Percentiles rank a stretch among this genome's conserved stretches.
Conservation (phyloP, 2,113 vertebrate genomes). For the Galemys pyrenaicus region DNA sequence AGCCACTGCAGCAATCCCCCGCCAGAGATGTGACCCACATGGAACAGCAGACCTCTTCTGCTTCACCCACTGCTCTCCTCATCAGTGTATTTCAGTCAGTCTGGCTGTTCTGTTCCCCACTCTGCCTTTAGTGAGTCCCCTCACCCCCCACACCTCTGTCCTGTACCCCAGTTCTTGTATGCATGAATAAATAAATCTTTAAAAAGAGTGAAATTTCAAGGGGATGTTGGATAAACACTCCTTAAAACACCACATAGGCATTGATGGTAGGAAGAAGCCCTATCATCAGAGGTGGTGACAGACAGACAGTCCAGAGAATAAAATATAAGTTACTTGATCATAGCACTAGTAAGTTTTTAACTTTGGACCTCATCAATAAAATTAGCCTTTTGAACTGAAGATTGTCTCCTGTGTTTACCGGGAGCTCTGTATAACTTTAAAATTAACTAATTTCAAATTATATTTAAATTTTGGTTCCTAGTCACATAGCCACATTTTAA, state of each 20-base stretch:
- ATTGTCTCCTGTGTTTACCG: background rate
- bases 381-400: background rate
- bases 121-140: too few relatives aligned
- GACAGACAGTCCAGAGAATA: background rate
- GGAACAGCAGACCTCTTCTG: too few relatives aligned
- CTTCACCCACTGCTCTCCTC: too few relatives aligned
- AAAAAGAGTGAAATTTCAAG: background rate
- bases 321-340: background rate
- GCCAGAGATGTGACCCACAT: too few relatives aligned
- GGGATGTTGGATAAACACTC: background rate
- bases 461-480: background rate
- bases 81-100: too few relatives aligned
- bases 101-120: too few relatives aligned
- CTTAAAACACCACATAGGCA: background rate
- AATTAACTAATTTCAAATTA: background rate
- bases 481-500: constrained; percentile 14
- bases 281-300: background rate
- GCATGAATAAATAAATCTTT: too few relatives aligned
- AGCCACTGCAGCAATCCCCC: too few relatives aligned
- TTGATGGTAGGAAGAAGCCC: background rate
- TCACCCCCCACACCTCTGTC: too few relatives aligned
- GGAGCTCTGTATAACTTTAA: background rate
- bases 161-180: too few relatives aligned
- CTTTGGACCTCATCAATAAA: constrained; percentile 32
- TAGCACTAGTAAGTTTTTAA: background rate